Conservation (phyloP, 2,888 invertebrate genomes). For the Synergus laeviventris region DNA sequence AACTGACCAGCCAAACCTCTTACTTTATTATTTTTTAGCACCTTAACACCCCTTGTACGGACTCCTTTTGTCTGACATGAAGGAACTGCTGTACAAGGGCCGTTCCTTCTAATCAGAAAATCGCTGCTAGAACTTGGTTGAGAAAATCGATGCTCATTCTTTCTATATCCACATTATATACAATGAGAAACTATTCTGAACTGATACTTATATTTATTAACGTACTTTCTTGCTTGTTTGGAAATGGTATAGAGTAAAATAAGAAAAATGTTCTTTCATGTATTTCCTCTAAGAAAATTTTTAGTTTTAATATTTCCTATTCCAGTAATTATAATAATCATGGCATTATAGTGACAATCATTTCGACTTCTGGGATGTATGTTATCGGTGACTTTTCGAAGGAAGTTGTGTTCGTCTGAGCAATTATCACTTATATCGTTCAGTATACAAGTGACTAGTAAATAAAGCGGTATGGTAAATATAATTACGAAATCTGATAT, state of each 20-base stretch:
- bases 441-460: too few species aligned
- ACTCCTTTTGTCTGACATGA: neutral
- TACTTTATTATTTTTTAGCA: neutral
- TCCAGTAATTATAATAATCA: neutral
- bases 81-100: neutral
- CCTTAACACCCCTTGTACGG: neutral
- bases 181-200: neutral
- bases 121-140: neutral
- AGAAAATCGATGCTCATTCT: neutral
- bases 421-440: neutral
- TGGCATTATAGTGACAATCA: neutral
- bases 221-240: neutral
- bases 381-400: neutral
- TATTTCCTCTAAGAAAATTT: neutral
- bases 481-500: too few species aligned
- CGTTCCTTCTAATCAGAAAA: neutral
- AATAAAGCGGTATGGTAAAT: too few species aligned
- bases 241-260: too few species aligned
- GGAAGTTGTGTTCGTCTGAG: neutral
- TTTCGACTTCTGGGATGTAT: neutral
- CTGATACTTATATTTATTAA: neutral
- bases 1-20: neutral
- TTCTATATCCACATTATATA: neutral
- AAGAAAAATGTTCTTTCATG: too few species aligned
- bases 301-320: neutral